Evolutionary conservation across 2,797 vertebrate genomes (phyloP).

Genomic region (Lithobates sylvaticus): DNA sequence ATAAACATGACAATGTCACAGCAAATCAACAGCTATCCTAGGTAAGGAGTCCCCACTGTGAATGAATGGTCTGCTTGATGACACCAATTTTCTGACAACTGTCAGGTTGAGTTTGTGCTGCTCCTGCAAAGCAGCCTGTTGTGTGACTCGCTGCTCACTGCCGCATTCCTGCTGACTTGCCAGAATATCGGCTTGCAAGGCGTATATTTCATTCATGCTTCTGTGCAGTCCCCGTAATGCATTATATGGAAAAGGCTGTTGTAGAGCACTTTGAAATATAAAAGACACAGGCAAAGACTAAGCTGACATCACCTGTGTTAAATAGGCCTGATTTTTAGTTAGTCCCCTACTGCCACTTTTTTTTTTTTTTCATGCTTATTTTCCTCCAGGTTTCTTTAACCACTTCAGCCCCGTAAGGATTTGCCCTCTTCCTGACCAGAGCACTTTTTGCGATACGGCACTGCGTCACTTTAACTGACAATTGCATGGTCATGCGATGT

Average conservation of each 20-base stretch:
- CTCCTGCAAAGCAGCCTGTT: slow-evolving; percentile 47
- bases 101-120: slow-evolving; percentile 20
- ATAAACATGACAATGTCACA: slow-evolving; percentile 92
- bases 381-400: too few relatives aligned
- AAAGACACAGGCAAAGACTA: too few relatives aligned
- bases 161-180: background rate
- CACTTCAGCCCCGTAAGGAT: too few relatives aligned
- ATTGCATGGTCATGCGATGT: too few relatives aligned
- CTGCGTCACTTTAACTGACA: too few relatives aligned
- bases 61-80: slow-evolving; percentile 11
- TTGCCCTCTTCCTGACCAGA: too few relatives aligned
- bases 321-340: too few relatives aligned
- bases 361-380: too few relatives aligned
- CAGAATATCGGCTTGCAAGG: background rate
- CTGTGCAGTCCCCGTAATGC: background rate
- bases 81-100: background rate
- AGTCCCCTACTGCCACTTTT: too few relatives aligned
- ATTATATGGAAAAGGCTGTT: background rate
- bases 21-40: slow-evolving; percentile 84
- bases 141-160: slow-evolving; percentile 40
- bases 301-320: too few relatives aligned
- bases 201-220: background rate
- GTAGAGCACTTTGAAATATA: background rate
- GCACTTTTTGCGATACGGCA: too few relatives aligned
- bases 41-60: slow-evolving; percentile 73